A percentile compares a stretch with the other conserved stretches of the same genome.
Evolutionary conservation across 2,888 invertebrate genomes (phyloP).

Genomic region (Drosophila helvetica): DNA sequence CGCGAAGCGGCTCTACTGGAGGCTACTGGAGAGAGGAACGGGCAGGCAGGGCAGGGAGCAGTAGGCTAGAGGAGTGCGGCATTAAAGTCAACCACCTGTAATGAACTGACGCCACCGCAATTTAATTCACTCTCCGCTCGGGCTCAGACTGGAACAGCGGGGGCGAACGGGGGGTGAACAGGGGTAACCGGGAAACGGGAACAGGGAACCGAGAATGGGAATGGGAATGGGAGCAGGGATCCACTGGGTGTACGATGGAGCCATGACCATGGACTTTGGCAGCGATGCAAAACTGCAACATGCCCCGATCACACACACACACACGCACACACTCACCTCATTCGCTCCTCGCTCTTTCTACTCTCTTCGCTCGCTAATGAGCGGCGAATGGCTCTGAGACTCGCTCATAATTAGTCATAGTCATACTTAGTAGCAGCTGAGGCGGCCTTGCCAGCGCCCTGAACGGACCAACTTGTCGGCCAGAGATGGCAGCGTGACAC

Average conservation of each 20-base stretch:
- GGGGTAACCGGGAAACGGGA: constrained; percentile 2
- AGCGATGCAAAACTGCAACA: constrained; percentile 65
- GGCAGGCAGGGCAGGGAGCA: constrained; percentile 3
- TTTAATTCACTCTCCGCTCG: constrained; percentile 70
- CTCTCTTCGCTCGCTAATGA: constrained; percentile 32
- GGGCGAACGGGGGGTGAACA: too few relatives aligned
- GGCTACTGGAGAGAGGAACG: constrained; percentile 9
- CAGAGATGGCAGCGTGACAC: constrained; percentile 34
- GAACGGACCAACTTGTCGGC: constrained; percentile 13
- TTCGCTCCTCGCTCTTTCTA: background rate
- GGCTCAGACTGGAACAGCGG: constrained; percentile 24
- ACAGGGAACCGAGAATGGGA: background rate
- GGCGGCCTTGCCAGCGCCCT: constrained; percentile 39
- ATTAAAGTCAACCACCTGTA: constrained; percentile 81
- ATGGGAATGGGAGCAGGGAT: constrained; percentile 30
- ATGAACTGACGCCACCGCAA: constrained; percentile 81
- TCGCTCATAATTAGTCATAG: constrained; percentile 73
- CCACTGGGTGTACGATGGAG: constrained; percentile 4
- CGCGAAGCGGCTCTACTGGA: background rate
- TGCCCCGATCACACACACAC: background rate
- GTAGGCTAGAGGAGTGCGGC: constrained; percentile 32
- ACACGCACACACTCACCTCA: background rate
- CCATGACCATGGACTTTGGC: constrained; percentile 44
- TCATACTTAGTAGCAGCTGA: constrained; percentile 46
- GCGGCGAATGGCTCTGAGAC: constrained; percentile 38